phyloP scores from a whole-genome alignment of 2,797 vertebrate species.

The Spea hammondii region DNA sequence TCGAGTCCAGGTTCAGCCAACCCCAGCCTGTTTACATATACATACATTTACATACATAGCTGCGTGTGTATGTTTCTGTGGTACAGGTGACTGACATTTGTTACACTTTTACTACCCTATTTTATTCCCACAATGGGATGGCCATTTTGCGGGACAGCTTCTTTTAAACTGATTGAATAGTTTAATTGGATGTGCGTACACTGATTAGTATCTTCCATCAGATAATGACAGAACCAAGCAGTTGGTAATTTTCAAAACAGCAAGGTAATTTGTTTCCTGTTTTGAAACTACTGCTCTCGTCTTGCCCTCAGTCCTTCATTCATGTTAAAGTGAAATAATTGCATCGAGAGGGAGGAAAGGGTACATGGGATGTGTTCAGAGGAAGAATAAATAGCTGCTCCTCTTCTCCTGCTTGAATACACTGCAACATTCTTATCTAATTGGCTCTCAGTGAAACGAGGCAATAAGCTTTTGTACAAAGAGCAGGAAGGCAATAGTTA shows the following conservation, averaged over 20 bases:
- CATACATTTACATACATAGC: neutral
- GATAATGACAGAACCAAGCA: slow-evolving; percentile 40
- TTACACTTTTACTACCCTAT: neutral
- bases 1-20: too few relatives aligned
- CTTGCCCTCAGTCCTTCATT: slow-evolving; percentile 49
- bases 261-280: slow-evolving; percentile 52
- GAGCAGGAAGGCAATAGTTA: slow-evolving; percentile 46
- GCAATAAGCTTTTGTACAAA: slow-evolving; percentile 38
- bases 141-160: slow-evolving; percentile 62
- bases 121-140: slow-evolving; percentile 45
- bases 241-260: slow-evolving; percentile 55
- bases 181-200: slow-evolving; percentile 56
- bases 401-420: slow-evolving; percentile 54
- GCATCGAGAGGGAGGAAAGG: slow-evolving; percentile 59
- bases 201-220: slow-evolving; percentile 54
- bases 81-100: neutral
- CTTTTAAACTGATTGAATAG: slow-evolving; percentile 50
- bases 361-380: slow-evolving; percentile 45
- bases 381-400: slow-evolving; percentile 40
- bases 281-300: slow-evolving; percentile 43
- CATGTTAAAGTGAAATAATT: slow-evolving; percentile 51
- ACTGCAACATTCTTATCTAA: slow-evolving; percentile 53
- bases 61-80: neutral
- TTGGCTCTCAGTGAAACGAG: slow-evolving; percentile 32
- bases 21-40: too few relatives aligned